A percentile compares a stretch with the other conserved stretches of the same genome.
Conservation (phyloP, 2,797 vertebrate genomes). For the Pteropus rufus region DNA sequence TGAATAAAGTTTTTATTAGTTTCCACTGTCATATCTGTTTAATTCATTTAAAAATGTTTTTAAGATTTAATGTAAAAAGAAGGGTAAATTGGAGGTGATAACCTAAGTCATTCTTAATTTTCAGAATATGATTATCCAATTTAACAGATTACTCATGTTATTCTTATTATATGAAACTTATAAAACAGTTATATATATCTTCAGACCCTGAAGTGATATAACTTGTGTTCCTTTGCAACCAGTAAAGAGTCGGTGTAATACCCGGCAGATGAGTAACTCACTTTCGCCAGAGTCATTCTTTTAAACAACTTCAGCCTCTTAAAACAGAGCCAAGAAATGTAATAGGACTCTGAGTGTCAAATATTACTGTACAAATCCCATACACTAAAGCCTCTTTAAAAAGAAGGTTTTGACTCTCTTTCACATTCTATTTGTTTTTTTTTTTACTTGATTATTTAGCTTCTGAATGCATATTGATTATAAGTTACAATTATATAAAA, state of each 20-base stretch:
- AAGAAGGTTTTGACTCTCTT: not conserved
- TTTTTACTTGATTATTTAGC: conserved; percentile 23
- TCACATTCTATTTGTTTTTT: not conserved
- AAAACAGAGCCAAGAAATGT: not conserved
- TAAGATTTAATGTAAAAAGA: conserved; percentile 18
- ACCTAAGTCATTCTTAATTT: conserved; percentile 27
- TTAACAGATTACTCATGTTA: not conserved
- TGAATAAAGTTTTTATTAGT: not conserved
- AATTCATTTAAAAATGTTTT: not conserved
- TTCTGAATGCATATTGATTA: not conserved
- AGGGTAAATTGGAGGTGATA: not conserved
- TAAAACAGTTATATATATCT: not conserved
- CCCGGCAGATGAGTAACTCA: not conserved
- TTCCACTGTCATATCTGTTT: not conserved
- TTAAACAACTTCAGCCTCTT: not conserved
- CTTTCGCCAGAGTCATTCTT: not conserved
- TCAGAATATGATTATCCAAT: not conserved
- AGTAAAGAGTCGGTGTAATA: not conserved
- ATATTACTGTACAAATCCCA: not conserved
- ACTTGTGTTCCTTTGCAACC: not conserved
- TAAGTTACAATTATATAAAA: conserved; percentile 20
- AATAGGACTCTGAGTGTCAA: not conserved
- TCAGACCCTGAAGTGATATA: not conserved
- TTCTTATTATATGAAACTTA: not conserved
- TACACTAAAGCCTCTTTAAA: not conserved